A percentile compares a stretch with the other conserved stretches of the same genome.
Evolutionary conservation across 2,888 invertebrate species (phyloP).

Genomic region (Tortricodes alternella): DNA sequence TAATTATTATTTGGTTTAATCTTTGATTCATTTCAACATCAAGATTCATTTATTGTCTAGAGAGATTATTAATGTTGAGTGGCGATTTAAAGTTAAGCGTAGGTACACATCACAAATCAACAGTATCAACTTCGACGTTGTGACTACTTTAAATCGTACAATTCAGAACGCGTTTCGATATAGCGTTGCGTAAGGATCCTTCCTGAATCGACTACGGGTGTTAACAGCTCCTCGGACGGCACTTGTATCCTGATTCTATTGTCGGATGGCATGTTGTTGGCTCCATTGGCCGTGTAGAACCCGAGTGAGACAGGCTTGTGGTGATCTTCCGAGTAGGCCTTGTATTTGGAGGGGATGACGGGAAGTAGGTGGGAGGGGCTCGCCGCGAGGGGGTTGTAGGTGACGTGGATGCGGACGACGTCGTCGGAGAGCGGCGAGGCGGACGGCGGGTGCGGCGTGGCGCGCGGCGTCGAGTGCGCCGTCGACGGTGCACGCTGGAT

Average conservation of each 20-base stretch:
- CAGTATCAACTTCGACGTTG: constrained; percentile 26
- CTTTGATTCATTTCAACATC: background rate
- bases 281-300: constrained; percentile 81
- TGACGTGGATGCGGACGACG: constrained; percentile 90
- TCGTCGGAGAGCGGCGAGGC: constrained; percentile 85
- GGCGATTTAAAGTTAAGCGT: background rate
- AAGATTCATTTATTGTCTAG: constrained; percentile 2
- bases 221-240: constrained; percentile 86
- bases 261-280: constrained; percentile 80
- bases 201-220: constrained; percentile 84
- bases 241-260: constrained; percentile 89
- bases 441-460: constrained; percentile 84
- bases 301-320: constrained; percentile 70
- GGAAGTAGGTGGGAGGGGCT: constrained; percentile 80
- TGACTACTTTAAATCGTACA: constrained; percentile 67
- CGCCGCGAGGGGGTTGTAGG: constrained; percentile 84
- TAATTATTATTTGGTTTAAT: constrained; percentile 11
- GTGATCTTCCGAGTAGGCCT: constrained; percentile 60
- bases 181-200: constrained; percentile 71
- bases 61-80: constrained; percentile 5
- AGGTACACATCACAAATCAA: constrained; percentile 4
- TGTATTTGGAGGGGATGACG: constrained; percentile 68
- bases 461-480: constrained; percentile 85
- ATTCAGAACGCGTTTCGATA: constrained; percentile 67
- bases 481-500: constrained; percentile 80